A percentile compares a stretch with the other conserved stretches of the same genome.
Conservation (phyloP, 2,797 vertebrate genomes). For the Threskiornis aethiopicus region DNA sequence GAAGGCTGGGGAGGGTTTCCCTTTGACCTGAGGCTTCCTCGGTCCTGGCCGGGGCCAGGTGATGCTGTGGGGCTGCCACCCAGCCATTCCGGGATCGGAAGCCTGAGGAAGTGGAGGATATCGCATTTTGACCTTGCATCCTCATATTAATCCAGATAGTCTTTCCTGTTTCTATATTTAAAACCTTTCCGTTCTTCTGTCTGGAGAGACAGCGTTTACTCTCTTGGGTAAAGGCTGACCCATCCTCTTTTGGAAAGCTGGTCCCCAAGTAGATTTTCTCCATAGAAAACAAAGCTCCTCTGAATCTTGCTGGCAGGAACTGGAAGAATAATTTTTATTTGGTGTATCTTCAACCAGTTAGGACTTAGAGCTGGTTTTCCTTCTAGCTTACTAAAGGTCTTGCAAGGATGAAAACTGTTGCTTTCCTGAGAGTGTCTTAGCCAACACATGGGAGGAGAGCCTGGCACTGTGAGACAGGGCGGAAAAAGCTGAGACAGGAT, state of each 20-base stretch:
- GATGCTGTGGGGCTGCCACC: neutral
- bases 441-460: neutral
- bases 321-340: neutral
- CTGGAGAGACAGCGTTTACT: neutral
- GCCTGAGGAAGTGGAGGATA: neutral
- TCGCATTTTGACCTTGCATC: neutral
- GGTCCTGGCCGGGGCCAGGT: neutral
- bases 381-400: neutral
- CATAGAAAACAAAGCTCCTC: neutral
- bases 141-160: neutral
- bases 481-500: conserved; percentile 6
- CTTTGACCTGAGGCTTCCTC: neutral
- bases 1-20: neutral
- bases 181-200: neutral
- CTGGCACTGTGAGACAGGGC: neutral
- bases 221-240: neutral
- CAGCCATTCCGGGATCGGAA: neutral
- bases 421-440: neutral
- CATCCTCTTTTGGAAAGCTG: neutral
- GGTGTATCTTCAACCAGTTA: neutral
- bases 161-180: conserved; percentile 23
- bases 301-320: rapidly evolving
- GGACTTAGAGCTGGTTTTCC: neutral
- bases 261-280: neutral
- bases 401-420: neutral